Conservation (phyloP, 2,797 vertebrate species). For the Scleropages formosus region DNA sequence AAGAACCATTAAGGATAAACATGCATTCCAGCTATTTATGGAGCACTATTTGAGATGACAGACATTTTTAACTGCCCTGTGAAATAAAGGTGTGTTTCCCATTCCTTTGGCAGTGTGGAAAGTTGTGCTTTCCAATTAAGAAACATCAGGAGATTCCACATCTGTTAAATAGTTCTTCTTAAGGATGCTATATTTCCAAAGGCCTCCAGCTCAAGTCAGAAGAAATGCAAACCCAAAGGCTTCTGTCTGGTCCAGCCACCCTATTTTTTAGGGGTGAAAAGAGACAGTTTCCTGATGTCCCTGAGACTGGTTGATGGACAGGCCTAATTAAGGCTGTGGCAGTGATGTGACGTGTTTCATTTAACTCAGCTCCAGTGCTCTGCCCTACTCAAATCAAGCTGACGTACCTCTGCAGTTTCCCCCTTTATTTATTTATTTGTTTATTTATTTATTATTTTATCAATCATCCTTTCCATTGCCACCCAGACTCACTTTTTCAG, state of each 20-base stretch:
- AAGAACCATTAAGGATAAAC: constrained; percentile 31
- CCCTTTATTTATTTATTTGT: constrained; percentile 21
- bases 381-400: constrained; percentile 31
- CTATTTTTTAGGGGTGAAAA: constrained; percentile 38
- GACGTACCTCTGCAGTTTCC: constrained; percentile 35
- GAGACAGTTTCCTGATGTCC: constrained; percentile 44
- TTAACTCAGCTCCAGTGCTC: constrained; percentile 39
- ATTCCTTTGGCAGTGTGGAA: constrained; percentile 10
- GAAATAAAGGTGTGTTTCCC: constrained; percentile 32
- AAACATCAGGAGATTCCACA: constrained; percentile 34
- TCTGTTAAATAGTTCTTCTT: constrained; percentile 39
- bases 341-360: constrained; percentile 55
- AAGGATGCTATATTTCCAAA: constrained; percentile 34
- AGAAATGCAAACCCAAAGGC: constrained; percentile 18
- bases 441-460: not conserved
- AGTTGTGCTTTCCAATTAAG: constrained; percentile 26
- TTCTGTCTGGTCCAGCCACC: constrained; percentile 35
- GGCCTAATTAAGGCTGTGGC: constrained; percentile 58
- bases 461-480: constrained; percentile 32
- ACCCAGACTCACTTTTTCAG: constrained; percentile 28
- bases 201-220: constrained; percentile 28
- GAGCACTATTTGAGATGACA: not conserved
- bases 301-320: constrained; percentile 52
- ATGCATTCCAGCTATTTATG: constrained; percentile 34
- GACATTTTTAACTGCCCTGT: constrained; percentile 26